A percentile compares a stretch with the other conserved stretches of the same genome.
Evolutionary conservation across 2,113 vertebrate species (phyloP).

Genomic region (Eretmochelys imbricata): DNA sequence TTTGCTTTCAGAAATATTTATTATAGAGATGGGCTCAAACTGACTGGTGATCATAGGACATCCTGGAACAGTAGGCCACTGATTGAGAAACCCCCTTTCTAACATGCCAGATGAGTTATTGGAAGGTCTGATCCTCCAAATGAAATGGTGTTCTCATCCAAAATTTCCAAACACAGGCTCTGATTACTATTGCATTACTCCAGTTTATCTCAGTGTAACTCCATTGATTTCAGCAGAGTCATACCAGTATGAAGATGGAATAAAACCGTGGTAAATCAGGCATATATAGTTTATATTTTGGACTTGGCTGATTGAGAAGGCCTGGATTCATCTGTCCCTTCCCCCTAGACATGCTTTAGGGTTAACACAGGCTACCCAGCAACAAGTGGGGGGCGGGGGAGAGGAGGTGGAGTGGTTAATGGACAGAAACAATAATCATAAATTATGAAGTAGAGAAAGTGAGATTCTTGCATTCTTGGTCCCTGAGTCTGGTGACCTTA

Average conservation of each 20-base stretch:
- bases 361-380: fast-evolving
- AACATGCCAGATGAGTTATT: not conserved
- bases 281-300: not conserved
- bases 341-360: not conserved
- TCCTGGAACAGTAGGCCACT: fast-evolving
- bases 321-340: not conserved
- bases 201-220: not conserved
- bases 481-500: not conserved
- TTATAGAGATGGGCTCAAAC: not conserved
- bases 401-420: not conserved
- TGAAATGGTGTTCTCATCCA: not conserved
- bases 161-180: not conserved
- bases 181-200: not conserved
- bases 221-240: not conserved
- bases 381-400: not conserved
- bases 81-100: not conserved
- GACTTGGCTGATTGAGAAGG: not conserved
- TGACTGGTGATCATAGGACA: not conserved
- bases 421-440: not conserved
- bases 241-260: not conserved
- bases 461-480: not conserved
- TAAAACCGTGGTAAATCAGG: not conserved
- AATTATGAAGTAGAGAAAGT: not conserved
- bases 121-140: not conserved
- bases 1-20: not conserved